phyloP scores from a whole-genome alignment of 2,113 vertebrate genomes.

The Penelope pileata region DNA sequence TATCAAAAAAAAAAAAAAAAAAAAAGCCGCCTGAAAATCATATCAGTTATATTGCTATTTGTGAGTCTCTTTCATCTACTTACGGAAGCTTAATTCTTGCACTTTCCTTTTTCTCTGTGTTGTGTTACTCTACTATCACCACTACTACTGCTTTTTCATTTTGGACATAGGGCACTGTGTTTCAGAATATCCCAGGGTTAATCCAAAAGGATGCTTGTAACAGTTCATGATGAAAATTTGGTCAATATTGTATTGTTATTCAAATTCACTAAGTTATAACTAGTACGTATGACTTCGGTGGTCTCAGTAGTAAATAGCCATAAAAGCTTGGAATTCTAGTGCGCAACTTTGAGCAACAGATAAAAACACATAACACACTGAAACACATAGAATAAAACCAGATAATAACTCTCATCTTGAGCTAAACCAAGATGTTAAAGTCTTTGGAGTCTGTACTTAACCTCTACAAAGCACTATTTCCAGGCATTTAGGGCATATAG shows the following conservation, averaged over 20 bases:
- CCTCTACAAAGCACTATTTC: not conserved
- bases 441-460: slow-evolving; percentile 9
- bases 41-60: not conserved
- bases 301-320: not conserved
- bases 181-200: not conserved
- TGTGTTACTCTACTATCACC: not conserved
- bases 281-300: not conserved
- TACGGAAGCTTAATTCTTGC: not conserved
- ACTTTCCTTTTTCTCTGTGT: not conserved
- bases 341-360: not conserved
- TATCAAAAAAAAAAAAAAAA: not conserved
- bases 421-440: not conserved
- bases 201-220: not conserved
- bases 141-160: not conserved
- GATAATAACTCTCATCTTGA: slow-evolving; percentile 5
- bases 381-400: not conserved
- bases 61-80: not conserved
- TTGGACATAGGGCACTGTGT: not conserved
- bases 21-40: not conserved
- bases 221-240: not conserved
- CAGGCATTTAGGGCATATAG: slow-evolving; percentile 20
- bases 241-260: not conserved
- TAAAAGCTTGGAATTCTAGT: not conserved
- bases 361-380: not conserved
- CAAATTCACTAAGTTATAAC: not conserved